Evolutionary conservation across 2,888 invertebrate species (phyloP).

Genomic region (Lycocerus yunnanus): DNA sequence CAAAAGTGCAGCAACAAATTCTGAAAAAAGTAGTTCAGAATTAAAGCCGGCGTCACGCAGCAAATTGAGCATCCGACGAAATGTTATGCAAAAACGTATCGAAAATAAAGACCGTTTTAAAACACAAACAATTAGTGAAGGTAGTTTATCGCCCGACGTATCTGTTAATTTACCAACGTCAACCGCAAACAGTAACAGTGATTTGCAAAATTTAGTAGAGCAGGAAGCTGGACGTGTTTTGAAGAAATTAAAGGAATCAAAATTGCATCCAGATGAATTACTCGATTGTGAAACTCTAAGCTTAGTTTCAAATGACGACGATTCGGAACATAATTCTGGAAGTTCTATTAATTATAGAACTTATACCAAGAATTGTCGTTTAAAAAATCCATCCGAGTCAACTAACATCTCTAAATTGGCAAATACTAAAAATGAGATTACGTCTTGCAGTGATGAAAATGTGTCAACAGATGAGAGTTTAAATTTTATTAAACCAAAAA

Average conservation of each 20-base stretch:
- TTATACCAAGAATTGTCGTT: conserved; percentile 60
- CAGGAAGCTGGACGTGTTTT: conserved; percentile 63
- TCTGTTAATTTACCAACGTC: conserved; percentile 44
- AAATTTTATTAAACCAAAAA: conserved; percentile 61
- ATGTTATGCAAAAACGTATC: conserved; percentile 60
- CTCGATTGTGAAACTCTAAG: conserved; percentile 68
- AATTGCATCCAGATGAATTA: conserved; percentile 56
- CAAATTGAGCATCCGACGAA: conserved; percentile 47
- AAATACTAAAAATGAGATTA: not conserved
- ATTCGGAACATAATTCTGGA: conserved; percentile 66
- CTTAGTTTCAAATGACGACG: conserved; percentile 73
- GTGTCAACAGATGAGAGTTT: conserved; percentile 27
- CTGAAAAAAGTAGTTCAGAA: not conserved
- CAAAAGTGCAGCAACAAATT: not conserved
- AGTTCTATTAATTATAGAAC: conserved; percentile 62
- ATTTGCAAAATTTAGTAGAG: conserved; percentile 53
- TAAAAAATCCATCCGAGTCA: not conserved
- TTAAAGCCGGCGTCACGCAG: conserved; percentile 32
- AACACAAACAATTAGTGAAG: conserved; percentile 69
- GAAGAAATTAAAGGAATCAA: conserved; percentile 59
- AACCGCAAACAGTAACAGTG: conserved; percentile 23
- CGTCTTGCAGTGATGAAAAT: conserved; percentile 53
- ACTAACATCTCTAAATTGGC: not conserved
- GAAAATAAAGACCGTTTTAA: conserved; percentile 75
- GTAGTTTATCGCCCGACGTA: conserved; percentile 60